Conservation (phyloP, 1,140 invertebrate species). For the Aphelinus certus region DNA sequence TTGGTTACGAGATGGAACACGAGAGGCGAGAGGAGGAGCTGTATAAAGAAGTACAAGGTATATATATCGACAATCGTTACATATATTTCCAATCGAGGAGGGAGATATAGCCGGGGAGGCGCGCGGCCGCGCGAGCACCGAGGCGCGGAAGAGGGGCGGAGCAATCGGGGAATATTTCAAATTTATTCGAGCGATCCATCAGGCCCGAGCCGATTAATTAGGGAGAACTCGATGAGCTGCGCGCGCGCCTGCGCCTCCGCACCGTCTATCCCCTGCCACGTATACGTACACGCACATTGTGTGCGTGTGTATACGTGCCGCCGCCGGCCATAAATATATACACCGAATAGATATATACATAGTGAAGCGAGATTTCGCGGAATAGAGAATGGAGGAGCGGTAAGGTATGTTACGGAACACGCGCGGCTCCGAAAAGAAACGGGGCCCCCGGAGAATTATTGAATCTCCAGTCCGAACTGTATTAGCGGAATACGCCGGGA, state of each 20-base stretch:
- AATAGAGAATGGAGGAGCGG: not conserved
- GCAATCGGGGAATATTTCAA: slow-evolving; percentile 36
- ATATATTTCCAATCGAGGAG: no score
- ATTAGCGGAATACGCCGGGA: slow-evolving; percentile 4
- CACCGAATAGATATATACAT: not conserved
- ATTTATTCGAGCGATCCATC: slow-evolving; percentile 41
- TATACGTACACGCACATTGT: no score
- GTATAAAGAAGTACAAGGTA: not conserved
- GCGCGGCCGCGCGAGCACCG: no score
- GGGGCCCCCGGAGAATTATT: no score
- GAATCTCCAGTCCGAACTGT: not conserved
- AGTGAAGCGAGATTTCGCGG: slow-evolving; percentile 12
- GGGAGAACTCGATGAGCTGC: slow-evolving; percentile 24
- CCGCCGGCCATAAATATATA: slow-evolving; percentile 10
- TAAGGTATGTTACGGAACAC: no score
- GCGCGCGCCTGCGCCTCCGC: not conserved
- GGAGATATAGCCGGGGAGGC: no score
- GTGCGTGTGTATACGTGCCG: not conserved
- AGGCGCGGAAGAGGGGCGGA: slow-evolving; percentile 15
- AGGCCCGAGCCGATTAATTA: slow-evolving; percentile 39
- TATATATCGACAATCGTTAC: no score
- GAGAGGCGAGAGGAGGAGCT: not conserved
- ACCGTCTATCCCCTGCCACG: no score
- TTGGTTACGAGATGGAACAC: slow-evolving; percentile 6
- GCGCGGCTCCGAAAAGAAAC: no score